Evolutionary conservation across 2,888 invertebrate genomes (phyloP).

Genomic region (Agrotis puta): DNA sequence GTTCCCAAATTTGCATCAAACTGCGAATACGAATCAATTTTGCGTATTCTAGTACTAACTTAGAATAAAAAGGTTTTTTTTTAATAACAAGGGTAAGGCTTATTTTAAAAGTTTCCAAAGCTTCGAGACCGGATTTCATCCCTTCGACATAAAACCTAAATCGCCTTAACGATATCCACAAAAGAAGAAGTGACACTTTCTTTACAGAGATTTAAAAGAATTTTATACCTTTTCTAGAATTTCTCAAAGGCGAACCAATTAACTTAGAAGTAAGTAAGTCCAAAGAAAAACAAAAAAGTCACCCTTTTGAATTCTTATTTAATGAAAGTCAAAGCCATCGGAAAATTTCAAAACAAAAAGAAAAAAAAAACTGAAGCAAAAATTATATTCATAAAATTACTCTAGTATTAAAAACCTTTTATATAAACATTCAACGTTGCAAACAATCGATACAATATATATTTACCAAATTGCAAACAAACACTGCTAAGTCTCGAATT

Average conservation of each 20-base stretch:
- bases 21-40: too few relatives aligned
- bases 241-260: not conserved
- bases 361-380: not conserved
- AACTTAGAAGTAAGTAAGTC: not conserved
- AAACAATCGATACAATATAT: conserved; percentile 33
- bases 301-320: too few relatives aligned
- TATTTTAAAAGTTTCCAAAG: not conserved
- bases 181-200: not conserved
- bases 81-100: not conserved
- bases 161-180: not conserved
- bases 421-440: conserved; percentile 12
- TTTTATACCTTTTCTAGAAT: not conserved
- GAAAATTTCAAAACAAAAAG: conserved; percentile 6
- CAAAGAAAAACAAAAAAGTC: not conserved
- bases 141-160: conserved; percentile 4
- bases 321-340: conserved; percentile 8
- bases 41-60: too few relatives aligned
- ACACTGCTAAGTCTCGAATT: conserved; percentile 63
- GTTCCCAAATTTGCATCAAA: too few relatives aligned
- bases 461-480: conserved; percentile 47
- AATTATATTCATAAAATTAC: conserved; percentile 19
- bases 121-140: not conserved
- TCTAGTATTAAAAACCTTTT: conserved; percentile 8
- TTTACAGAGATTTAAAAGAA: not conserved
- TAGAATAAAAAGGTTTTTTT: too few relatives aligned